Conservation (phyloP, 2,113 vertebrate species). For the Pedionomus torquatus region DNA sequence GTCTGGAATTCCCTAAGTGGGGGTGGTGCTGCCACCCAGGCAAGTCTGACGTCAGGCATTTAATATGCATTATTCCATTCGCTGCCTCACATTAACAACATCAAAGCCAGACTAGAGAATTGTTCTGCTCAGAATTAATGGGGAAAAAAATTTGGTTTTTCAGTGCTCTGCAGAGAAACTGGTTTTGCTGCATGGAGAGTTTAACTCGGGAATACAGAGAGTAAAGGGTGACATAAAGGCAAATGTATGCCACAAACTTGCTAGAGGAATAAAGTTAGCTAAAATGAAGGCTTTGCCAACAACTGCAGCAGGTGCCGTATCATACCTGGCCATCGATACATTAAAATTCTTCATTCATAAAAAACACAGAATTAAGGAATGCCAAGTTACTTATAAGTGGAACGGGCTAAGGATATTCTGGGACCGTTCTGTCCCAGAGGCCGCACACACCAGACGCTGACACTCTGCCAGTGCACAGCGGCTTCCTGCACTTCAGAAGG, state of each 20-base stretch:
- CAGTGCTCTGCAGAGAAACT: not conserved
- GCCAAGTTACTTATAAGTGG: not conserved
- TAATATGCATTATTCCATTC: not conserved
- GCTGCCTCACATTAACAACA: not conserved
- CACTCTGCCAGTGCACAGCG: not conserved
- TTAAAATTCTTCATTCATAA: not conserved
- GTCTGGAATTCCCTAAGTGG: conserved; percentile 15
- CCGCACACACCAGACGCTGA: not conserved
- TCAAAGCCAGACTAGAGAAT: not conserved
- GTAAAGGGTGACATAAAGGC: not conserved
- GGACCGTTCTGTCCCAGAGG: not conserved
- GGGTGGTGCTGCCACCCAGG: not conserved
- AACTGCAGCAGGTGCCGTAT: not conserved
- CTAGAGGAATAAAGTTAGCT: not conserved
- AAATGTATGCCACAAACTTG: not conserved
- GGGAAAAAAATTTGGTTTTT: not conserved
- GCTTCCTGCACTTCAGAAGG: not conserved
- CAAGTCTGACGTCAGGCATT: not conserved
- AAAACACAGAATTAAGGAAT: not conserved
- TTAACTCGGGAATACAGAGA: not conserved
- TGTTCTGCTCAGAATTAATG: not conserved
- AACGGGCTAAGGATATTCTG: not conserved
- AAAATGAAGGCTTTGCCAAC: not conserved
- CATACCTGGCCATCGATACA: not conserved
- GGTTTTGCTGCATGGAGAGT: not conserved